Base-by-base conservation (phyloP, 2,888 invertebrate genomes). In the Oscheius sp. region DNA sequence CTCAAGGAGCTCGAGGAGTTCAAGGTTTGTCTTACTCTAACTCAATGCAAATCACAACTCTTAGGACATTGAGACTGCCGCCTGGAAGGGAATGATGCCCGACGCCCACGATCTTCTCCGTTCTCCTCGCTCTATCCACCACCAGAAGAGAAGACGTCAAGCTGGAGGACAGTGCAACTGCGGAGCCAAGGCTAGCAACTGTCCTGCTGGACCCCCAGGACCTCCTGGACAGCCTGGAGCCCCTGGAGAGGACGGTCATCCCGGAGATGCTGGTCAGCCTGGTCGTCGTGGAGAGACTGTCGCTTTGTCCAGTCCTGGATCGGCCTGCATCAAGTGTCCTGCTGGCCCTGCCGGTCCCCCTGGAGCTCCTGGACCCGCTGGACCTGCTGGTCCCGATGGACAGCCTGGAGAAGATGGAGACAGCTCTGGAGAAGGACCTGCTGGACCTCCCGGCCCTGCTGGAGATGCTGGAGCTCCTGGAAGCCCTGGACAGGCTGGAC, bases 171-270 rank as follows among this genome's bases (percentile, higher is more conserved):
- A 53, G 7, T 72, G 72, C 29, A 60, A 62, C 53, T 72, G 72
- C 33, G 72, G 62, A 10, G 62, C 60, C 10, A n/a, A 51, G 55
- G 37, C 72, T n/a, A 62, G 33, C 32, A 50, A 33, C 55, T 72
- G 72, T 47, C 72, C 72, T 42, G 51, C 72, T 37, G 72, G 72
- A 62, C 72, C 72, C 3, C 72, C 72, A 0, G 72, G 72, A 72
- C 72, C 72, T 35, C 72, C 72, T 42, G 72, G 72, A 29, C 51
- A 50, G n/a, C 37, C 50, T 13, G 72, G 72, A 62, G 63, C 50
- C 3, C 55, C n/a, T 32, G 62, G 51, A 62, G 53, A 42, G 29
- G 53, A 72, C 29, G 51, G 60, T 32, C 35, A 62, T 13, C 62
- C 35, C 1, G 72, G 72, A 72, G 57, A 72, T 32, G 21, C 33